Percentiles rank a stretch among this genome's conserved stretches.
Evolutionary conservation across 2,113 vertebrate species (phyloP).

Genomic region (Lamprotornis superbus): DNA sequence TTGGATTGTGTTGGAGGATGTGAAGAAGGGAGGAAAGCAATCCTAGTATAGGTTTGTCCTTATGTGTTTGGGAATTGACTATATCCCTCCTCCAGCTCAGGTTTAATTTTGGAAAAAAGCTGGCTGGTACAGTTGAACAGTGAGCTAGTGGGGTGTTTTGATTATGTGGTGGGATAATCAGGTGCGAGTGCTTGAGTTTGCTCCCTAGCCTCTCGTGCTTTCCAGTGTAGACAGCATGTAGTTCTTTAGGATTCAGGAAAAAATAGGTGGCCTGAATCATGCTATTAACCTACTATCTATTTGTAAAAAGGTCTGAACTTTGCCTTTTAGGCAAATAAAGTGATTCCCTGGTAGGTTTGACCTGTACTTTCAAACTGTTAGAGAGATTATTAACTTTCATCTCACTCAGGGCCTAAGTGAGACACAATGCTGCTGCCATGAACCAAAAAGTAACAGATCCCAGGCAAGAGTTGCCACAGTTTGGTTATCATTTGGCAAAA

Average conservation of each 20-base stretch:
- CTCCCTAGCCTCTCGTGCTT: background rate
- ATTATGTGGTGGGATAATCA: background rate
- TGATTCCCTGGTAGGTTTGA: background rate
- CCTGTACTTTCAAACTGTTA: background rate
- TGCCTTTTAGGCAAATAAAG: background rate
- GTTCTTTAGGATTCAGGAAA: background rate
- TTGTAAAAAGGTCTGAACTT: background rate
- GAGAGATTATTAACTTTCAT: background rate
- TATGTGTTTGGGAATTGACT: background rate
- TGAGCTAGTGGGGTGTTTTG: background rate
- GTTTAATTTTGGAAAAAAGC: background rate
- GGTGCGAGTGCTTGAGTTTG: fast-evolving
- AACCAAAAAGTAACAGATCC: background rate
- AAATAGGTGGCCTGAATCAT: background rate
- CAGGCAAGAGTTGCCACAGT: background rate
- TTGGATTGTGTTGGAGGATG: background rate
- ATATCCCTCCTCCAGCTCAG: background rate
- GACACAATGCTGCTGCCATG: background rate
- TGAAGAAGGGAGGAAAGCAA: background rate
- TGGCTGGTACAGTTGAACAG: background rate
- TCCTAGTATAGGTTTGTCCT: background rate
- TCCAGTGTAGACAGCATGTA: background rate
- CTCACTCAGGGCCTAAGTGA: background rate
- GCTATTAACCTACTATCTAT: background rate
- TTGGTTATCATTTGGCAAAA: background rate